Evolutionary conservation across 2,888 invertebrate genomes (phyloP).

Genomic region (Scaeva pyrastri): DNA sequence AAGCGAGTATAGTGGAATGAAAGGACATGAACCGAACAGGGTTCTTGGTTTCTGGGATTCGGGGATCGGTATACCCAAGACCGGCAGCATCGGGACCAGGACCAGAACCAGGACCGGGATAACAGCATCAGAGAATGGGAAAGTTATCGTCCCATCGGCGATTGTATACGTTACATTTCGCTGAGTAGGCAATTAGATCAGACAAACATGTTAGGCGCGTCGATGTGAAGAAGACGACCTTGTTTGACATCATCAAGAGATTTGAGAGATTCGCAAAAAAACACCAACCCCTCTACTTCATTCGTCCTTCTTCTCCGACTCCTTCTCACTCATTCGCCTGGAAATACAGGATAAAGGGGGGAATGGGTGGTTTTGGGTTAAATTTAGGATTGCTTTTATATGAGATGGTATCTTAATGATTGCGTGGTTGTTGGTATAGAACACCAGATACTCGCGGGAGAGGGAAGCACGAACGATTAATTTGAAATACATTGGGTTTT

Average conservation of each 20-base stretch:
- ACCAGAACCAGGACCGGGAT: too few species aligned
- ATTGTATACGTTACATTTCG: slow-evolving; percentile 66
- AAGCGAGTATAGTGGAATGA: too few species aligned
- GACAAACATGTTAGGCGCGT: slow-evolving; percentile 52
- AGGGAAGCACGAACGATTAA: slow-evolving; percentile 26
- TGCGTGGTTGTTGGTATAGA: slow-evolving; percentile 5
- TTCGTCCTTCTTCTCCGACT: too few species aligned
- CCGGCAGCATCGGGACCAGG: too few species aligned
- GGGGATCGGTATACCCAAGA: too few species aligned
- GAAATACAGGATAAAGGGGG: not conserved
- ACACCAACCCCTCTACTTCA: not conserved
- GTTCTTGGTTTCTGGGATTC: not conserved
- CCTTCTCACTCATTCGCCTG: not conserved
- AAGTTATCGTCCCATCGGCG: slow-evolving; percentile 57
- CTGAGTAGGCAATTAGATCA: slow-evolving; percentile 68
- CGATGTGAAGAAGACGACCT: slow-evolving; percentile 32
- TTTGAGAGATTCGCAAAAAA: not conserved
- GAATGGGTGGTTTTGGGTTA: too few species aligned
- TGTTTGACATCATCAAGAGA: slow-evolving; percentile 46
- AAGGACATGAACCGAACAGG: not conserved
- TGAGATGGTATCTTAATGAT: slow-evolving; percentile 46
- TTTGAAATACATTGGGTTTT: slow-evolving; percentile 36
- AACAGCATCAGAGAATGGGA: not conserved
- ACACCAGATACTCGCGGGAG: too few species aligned
- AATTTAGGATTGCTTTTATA: slow-evolving; percentile 6